Conservation (phyloP, 2,797 vertebrate species). For the Acestrorhynchus altus region DNA sequence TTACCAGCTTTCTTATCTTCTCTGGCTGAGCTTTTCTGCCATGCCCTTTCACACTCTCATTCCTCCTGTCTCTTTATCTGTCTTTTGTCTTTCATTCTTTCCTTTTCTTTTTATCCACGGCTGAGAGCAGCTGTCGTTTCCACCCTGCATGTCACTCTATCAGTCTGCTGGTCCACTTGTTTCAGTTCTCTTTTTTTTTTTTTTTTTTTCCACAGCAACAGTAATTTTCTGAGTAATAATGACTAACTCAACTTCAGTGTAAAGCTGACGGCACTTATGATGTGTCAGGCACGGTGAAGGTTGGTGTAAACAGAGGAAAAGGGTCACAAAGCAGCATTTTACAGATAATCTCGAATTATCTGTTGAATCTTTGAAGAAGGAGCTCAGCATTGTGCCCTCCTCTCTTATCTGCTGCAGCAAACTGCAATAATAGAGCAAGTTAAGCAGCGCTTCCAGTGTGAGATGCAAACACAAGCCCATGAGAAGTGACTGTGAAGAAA, state of each 20-base stretch:
- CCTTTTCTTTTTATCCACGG: constrained; percentile 21
- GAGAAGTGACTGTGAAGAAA: not conserved
- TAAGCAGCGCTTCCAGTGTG: constrained; percentile 8
- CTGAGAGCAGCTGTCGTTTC: constrained; percentile 5
- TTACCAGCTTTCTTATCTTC: constrained; percentile 26
- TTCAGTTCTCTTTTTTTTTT: not conserved
- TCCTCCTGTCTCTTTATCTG: constrained; percentile 28
- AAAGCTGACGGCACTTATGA: not conserved
- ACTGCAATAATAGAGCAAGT: constrained; percentile 10
- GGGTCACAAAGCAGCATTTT: constrained; percentile 13
- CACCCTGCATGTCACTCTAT: not conserved
- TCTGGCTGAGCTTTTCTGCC: not conserved
- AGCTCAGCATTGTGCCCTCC: not conserved
- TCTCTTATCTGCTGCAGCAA: constrained; percentile 6
- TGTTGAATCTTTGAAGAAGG: constrained; percentile 29
- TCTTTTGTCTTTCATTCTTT: constrained; percentile 40
- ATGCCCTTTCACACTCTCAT: constrained; percentile 17
- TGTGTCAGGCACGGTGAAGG: not conserved
- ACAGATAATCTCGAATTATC: constrained; percentile 37
- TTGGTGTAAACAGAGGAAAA: not conserved
- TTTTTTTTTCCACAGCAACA: not conserved
- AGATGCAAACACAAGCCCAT: not conserved
- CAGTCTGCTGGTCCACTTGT: not conserved
- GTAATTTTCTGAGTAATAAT: constrained; percentile 6
- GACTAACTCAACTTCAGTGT: constrained; percentile 5